phyloP scores from a whole-genome alignment of 2,113 vertebrate species.

The Atherinomorus stipes region DNA sequence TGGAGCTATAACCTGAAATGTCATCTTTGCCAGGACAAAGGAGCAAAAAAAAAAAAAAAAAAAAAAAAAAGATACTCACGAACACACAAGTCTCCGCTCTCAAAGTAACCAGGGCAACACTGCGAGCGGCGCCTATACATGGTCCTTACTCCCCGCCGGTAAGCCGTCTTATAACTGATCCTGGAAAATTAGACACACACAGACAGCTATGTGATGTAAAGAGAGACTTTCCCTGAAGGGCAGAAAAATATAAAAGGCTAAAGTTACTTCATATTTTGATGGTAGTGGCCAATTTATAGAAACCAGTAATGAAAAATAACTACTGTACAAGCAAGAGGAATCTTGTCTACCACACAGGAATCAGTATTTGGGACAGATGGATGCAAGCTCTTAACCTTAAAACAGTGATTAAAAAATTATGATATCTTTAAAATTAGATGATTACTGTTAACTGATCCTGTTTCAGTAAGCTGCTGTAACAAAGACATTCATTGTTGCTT shows the following conservation, averaged over 20 bases:
- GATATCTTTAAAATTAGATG: slow-evolving; percentile 10
- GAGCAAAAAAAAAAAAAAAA: slow-evolving; percentile 13
- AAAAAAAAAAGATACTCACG: slow-evolving; percentile 87
- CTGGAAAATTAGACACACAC: slow-evolving; percentile 80
- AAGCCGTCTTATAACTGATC: slow-evolving; percentile 99
- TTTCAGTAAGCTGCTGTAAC: slow-evolving; percentile 36
- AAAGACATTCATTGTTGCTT: slow-evolving; percentile 29
- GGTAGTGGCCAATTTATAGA: slow-evolving; percentile 24
- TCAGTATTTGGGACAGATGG: slow-evolving; percentile 18
- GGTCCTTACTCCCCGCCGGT: slow-evolving; percentile 94
- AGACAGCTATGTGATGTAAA: slow-evolving; percentile 43
- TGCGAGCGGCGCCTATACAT: slow-evolving; percentile 98
- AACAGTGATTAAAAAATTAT: slow-evolving; percentile 63
- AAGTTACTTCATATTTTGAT: slow-evolving; percentile 16
- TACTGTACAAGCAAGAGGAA: neutral
- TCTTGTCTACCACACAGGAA: slow-evolving; percentile 19
- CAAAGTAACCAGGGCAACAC: slow-evolving; percentile 98
- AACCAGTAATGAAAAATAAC: neutral
- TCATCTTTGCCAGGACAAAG: slow-evolving; percentile 55
- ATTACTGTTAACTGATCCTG: slow-evolving; percentile 55
- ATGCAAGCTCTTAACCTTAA: slow-evolving; percentile 64
- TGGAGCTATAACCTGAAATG: slow-evolving; percentile 56
- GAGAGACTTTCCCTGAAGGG: slow-evolving; percentile 55
- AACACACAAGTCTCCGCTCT: slow-evolving; percentile 95
- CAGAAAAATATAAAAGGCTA: slow-evolving; percentile 25